Percentiles rank a stretch among this genome's conserved stretches.
phyloP scores from a whole-genome alignment of 1,140 invertebrate species.

The Hypsibius dujardini region DNA sequence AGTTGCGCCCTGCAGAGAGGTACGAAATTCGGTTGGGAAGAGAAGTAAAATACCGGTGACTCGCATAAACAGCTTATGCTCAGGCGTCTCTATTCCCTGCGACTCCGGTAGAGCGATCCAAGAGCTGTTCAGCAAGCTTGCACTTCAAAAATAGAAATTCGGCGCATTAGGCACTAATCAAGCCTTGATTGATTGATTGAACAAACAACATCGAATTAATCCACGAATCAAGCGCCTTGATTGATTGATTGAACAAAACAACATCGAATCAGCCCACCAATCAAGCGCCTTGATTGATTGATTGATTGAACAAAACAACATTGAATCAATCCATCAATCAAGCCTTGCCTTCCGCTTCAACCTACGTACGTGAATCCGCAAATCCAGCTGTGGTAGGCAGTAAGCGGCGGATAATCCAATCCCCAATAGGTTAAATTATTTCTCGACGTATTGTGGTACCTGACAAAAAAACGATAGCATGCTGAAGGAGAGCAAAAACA shows the following conservation, averaged over 20 bases:
- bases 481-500: not conserved
- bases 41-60: constrained; percentile 33
- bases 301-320: too few relatives aligned
- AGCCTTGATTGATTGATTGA: not conserved
- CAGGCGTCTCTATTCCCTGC: constrained; percentile 59
- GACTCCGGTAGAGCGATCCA: constrained; percentile 57
- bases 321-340: too few relatives aligned
- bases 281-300: too few relatives aligned
- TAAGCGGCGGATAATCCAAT: constrained; percentile 91
- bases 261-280: too few relatives aligned
- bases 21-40: not conserved
- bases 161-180: constrained; percentile 13
- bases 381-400: constrained; percentile 83
- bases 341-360: too few relatives aligned
- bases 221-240: too few relatives aligned
- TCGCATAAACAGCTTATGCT: constrained; percentile 88
- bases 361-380: constrained; percentile 45
- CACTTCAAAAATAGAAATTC: constrained; percentile 27
- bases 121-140: constrained; percentile 34
- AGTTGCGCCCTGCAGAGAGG: constrained; percentile 11
- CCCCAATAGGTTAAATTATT: constrained; percentile 97
- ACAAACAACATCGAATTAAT: too few relatives aligned
- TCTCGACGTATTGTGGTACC: constrained; percentile 68
- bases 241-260: too few relatives aligned
- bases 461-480: constrained; percentile 22